Percentiles rank a stretch among this genome's conserved stretches.
These are phyloP conservation scores for Hippoglossus stenolepis DNA, from an alignment of 2,113 vertebrate species.

Conservation along the genomic window DNA sequence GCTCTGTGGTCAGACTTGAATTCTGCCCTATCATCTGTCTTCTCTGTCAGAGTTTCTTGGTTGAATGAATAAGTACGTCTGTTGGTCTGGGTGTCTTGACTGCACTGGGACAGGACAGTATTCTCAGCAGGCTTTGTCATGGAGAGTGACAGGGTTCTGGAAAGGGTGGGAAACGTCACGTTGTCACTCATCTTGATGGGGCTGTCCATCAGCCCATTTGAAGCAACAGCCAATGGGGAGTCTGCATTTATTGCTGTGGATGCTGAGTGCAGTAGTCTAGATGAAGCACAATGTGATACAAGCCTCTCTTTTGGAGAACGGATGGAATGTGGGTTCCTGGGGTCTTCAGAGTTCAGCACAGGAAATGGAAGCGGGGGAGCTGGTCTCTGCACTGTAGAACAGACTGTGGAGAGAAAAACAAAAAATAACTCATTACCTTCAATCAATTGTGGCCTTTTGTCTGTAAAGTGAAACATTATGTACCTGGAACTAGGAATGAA, in stretches of 20 bases:
- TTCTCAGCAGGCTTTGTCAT: conserved; percentile 15
- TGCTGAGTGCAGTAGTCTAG: conserved; percentile 27
- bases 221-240: neutral
- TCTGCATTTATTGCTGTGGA: conserved; percentile 58
- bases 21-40: neutral
- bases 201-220: conserved; percentile 8
- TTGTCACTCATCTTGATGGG: conserved; percentile 37
- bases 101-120: conserved; percentile 3
- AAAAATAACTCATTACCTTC: neutral
- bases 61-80: neutral
- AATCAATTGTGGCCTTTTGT: neutral
- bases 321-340: conserved; percentile 66
- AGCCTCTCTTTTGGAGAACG: conserved; percentile 47
- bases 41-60: conserved; percentile 13
- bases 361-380: conserved; percentile 83
- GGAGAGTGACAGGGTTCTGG: conserved; percentile 12
- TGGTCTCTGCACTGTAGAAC: conserved; percentile 80
- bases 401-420: conserved; percentile 74
- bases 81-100: conserved; percentile 8
- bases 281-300: conserved; percentile 28
- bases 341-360: conserved; percentile 87
- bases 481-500: neutral
- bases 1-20: conserved; percentile 10
- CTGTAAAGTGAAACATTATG: neutral
- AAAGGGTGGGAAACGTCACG: conserved; percentile 12